Evolutionary conservation across 2,888 invertebrate genomes (phyloP), one percentile per base, ranked within the genome.

Genomic region (Watsonalla binaria): DNA sequence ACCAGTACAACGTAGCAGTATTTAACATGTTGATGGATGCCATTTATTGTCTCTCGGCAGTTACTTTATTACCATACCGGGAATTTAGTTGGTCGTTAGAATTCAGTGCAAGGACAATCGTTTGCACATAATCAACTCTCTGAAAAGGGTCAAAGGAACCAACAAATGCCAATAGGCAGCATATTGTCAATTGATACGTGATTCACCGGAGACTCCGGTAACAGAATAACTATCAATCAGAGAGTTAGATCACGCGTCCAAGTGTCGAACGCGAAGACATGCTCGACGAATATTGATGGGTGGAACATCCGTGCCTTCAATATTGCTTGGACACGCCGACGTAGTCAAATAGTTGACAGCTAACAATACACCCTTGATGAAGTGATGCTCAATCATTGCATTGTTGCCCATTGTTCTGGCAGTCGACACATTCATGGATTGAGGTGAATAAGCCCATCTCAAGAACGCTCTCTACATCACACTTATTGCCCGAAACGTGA

Each of bases 111-210:
- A 89, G 88, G 87, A 82, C 84, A 81, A 76, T 79, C 64, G 68
- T 67, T 69, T 80, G 80, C 79, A 83, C 76, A 78, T 73, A 81
- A 80, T 82, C 82, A 79, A 81, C 81, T 74, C 76, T 65, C 73
- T 78, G 75, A 85, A 85, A 82, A 78, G 81, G 86, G 89, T 87
- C 84, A 89, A 84, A 86, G 82, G 82, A 86, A 81, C 80, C 80
- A n/a, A n/a, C n/a, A n/a, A n/a, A n/a, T n/a, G n/a, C n/a, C n/a
- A n/a, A 84, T 83, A 79, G 76, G 68, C 73, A 66, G 68, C 71
- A 71, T 80, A 78, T 80, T 81, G 80, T 79, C 80, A 78, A 78
- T 24, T 24, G 24, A 24, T 76, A 72, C 60, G 62, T 89, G 87
- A 90, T 68, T 90, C 89, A 90, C 68, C 65, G 77, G 81, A 83